Conservation (phyloP, 2,113 vertebrate species). For the Opisthocomus hoazin region DNA sequence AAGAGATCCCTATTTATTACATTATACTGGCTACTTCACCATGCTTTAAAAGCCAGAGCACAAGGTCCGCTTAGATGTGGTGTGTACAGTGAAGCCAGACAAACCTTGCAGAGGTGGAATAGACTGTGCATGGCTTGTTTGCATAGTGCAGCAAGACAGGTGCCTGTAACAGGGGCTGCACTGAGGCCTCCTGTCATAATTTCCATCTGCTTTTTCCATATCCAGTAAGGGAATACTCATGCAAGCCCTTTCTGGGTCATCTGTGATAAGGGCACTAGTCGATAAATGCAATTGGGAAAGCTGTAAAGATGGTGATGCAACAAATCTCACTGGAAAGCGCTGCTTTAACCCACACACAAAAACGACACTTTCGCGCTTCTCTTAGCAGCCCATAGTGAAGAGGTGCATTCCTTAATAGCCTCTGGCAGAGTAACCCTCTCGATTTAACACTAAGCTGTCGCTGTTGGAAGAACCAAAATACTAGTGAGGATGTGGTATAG, state of each 20-base stretch:
- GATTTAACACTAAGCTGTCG: neutral
- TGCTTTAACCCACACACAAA: neutral
- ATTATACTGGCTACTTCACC: neutral
- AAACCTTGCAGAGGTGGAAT: neutral
- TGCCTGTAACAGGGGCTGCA: neutral
- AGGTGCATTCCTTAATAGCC: fast-evolving
- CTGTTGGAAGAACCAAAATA: neutral
- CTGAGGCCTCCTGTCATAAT: neutral
- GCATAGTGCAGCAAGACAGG: neutral
- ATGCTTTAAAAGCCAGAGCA: neutral
- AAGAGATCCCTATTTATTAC: neutral
- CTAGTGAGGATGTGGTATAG: neutral
- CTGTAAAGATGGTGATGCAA: neutral
- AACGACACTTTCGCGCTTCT: neutral
- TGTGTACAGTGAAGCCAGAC: neutral
- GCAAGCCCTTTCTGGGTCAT: neutral
- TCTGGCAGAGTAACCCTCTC: neutral
- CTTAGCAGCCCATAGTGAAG: fast-evolving
- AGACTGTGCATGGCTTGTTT: neutral
- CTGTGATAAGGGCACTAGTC: neutral
- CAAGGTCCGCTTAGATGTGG: neutral
- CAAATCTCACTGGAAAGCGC: neutral
- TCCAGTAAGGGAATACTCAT: neutral
- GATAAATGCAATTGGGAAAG: neutral
- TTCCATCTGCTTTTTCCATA: fast-evolving